Conservation (phyloP, 1,140 invertebrate species). For the Chrysopa pallens region DNA sequence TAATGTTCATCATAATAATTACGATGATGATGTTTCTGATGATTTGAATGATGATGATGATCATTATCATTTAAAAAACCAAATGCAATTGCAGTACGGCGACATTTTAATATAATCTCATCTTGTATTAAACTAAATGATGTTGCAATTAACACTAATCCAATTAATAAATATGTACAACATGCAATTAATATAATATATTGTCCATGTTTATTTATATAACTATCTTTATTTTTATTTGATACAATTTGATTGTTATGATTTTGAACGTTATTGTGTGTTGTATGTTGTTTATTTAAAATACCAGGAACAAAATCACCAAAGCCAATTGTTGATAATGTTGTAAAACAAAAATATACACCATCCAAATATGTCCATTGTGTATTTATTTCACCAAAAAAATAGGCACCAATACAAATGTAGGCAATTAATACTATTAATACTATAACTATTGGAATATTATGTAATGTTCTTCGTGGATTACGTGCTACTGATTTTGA, state of each 20-base stretch:
- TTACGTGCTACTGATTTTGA: slow-evolving; percentile 4
- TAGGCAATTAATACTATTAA: slow-evolving; percentile 48
- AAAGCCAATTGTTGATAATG: slow-evolving; percentile 71
- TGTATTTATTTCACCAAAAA: slow-evolving; percentile 47
- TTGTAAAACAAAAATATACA: slow-evolving; percentile 77
- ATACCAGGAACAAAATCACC: slow-evolving; percentile 59
- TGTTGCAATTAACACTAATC: slow-evolving; percentile 80
- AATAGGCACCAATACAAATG: slow-evolving; percentile 47
- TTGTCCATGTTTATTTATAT: no score
- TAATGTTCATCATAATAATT: no score
- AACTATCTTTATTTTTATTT: no score
- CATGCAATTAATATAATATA: slow-evolving; percentile 43
- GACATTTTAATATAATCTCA: slow-evolving; percentile 61
- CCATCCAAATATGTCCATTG: slow-evolving; percentile 68
- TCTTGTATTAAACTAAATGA: slow-evolving; percentile 84
- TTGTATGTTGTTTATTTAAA: slow-evolving; percentile 31
- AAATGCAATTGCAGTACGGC: slow-evolving; percentile 39
- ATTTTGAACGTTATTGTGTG: slow-evolving; percentile 34
- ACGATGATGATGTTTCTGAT: no score
- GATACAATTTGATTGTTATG: no score
- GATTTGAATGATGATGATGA: no score
- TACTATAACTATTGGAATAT: slow-evolving; percentile 53
- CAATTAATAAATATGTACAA: slow-evolving; percentile 72
- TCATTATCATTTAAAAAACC: slow-evolving; percentile 16
- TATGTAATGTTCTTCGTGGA: slow-evolving; percentile 20